These are phyloP conservation scores for Drosophila sproati DNA, from an alignment of 1,140 invertebrate genomes.

Conservation along the genomic window DNA sequence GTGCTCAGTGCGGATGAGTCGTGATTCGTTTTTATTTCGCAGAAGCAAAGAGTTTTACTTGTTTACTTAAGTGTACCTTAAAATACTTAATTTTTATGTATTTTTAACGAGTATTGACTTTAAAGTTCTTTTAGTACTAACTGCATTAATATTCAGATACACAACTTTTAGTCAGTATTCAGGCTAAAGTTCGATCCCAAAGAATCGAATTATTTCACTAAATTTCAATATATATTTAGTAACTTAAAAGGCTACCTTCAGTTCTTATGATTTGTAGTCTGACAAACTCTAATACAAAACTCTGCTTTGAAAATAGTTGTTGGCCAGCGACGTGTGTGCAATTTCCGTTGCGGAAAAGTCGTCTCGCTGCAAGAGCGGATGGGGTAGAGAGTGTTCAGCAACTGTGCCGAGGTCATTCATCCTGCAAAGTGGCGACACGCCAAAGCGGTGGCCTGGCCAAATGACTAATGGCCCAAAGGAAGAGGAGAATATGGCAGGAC, in stretches of 20 bases:
- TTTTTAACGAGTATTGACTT: neutral
- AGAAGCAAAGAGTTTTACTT: neutral
- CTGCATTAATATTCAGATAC: too few species aligned
- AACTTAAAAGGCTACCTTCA: neutral
- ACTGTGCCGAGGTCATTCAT: constrained; percentile 76
- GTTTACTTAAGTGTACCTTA: neutral
- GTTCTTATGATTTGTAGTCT: constrained; percentile 22
- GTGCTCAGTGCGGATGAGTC: neutral
- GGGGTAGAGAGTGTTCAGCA: constrained; percentile 9
- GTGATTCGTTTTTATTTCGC: neutral
- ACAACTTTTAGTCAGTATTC: too few species aligned
- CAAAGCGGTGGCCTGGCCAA: constrained; percentile 65
- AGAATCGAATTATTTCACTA: too few species aligned
- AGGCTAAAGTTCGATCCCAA: too few species aligned
- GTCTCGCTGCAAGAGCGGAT: neutral
- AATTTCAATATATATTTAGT: neutral
- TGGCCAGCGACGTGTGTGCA: constrained; percentile 69
- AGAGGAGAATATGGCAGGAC: constrained; percentile 14
- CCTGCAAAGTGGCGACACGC: constrained; percentile 81
- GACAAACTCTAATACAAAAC: constrained; percentile 12
- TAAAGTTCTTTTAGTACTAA: too few species aligned
- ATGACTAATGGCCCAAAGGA: constrained; percentile 69
- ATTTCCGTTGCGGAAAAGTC: constrained; percentile 61
- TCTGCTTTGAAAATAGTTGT: constrained; percentile 20
- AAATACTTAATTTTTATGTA: neutral